Evolutionary conservation across 2,888 invertebrate species (phyloP).

Genomic region (Cetonia aurata): DNA sequence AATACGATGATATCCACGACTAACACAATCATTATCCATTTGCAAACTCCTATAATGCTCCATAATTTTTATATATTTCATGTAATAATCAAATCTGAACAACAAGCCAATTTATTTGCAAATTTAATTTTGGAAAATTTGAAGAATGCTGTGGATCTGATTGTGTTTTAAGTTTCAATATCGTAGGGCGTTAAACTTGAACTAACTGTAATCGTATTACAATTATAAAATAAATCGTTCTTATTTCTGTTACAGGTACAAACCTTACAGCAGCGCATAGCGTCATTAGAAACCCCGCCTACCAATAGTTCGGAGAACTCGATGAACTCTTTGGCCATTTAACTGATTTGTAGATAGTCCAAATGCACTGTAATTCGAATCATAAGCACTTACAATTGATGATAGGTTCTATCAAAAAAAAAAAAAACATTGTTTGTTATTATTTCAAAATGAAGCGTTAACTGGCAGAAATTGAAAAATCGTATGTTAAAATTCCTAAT

Average conservation of each 20-base stretch:
- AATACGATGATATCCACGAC: neutral
- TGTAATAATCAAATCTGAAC: no score
- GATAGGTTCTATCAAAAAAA: conserved; percentile 22
- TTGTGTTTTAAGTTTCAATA: no score
- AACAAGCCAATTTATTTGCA: no score
- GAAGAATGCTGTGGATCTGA: no score
- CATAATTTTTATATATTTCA: neutral
- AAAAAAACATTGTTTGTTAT: conserved; percentile 17
- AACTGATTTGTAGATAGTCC: conserved; percentile 47
- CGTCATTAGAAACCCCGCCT: conserved; percentile 65
- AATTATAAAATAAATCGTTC: neutral
- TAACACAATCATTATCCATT: neutral
- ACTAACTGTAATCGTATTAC: no score
- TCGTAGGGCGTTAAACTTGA: no score
- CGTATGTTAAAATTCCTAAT: neutral
- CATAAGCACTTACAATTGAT: conserved; percentile 25
- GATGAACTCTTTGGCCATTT: conserved; percentile 61
- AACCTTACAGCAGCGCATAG: conserved; percentile 67
- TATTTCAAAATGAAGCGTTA: conserved; percentile 1
- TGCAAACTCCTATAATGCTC: neutral
- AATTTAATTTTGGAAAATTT: no score
- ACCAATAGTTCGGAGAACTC: conserved; percentile 64
- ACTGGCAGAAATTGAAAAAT: conserved; percentile 21
- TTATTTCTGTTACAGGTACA: conserved; percentile 63
- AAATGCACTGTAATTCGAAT: conserved; percentile 36